Evolutionary conservation across 2,888 invertebrate species (phyloP).

Genomic region (Amblyjoppa fuscipennis): DNA sequence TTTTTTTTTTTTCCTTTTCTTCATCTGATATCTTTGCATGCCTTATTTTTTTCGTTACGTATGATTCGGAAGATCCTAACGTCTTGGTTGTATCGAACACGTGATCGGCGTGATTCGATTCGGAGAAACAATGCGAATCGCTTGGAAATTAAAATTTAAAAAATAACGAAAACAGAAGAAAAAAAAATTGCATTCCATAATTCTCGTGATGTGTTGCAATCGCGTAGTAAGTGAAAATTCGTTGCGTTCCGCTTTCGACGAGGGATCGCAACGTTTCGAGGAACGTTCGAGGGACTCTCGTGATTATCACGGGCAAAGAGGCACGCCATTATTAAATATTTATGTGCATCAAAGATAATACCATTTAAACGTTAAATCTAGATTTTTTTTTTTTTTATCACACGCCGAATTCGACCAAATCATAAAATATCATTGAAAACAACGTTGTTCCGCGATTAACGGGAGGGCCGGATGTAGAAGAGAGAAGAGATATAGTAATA

Average conservation of each 20-base stretch:
- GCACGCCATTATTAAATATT: conserved; percentile 25
- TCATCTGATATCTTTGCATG: conserved; percentile 23
- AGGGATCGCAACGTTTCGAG: not conserved
- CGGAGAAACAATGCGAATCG: not conserved
- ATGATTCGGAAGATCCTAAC: conserved; percentile 62
- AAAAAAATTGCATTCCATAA: not conserved
- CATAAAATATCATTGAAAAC: conserved; percentile 28
- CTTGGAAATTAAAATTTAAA: not conserved
- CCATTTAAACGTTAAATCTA: conserved; percentile 42
- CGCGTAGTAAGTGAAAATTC: not conserved
- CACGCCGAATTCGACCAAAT: conserved; percentile 61
- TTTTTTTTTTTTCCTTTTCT: conserved; percentile 20
- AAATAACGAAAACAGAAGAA: not conserved
- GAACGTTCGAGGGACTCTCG: conserved; percentile 15
- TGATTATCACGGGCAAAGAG: conserved; percentile 27
- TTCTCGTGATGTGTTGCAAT: not conserved
- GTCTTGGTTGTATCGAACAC: conserved; percentile 33
- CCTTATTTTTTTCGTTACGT: conserved; percentile 37
- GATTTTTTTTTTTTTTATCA: conserved; percentile 51
- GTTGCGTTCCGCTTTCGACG: not conserved
- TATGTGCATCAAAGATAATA: conserved; percentile 34
- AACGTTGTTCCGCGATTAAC: not conserved
- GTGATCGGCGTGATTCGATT: too few species aligned
- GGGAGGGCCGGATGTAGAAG: not conserved
- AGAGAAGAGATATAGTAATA: conserved; percentile 28